Base-by-base conservation (phyloP, 2,888 invertebrate genomes). In the Cosmia pyralina region DNA sequence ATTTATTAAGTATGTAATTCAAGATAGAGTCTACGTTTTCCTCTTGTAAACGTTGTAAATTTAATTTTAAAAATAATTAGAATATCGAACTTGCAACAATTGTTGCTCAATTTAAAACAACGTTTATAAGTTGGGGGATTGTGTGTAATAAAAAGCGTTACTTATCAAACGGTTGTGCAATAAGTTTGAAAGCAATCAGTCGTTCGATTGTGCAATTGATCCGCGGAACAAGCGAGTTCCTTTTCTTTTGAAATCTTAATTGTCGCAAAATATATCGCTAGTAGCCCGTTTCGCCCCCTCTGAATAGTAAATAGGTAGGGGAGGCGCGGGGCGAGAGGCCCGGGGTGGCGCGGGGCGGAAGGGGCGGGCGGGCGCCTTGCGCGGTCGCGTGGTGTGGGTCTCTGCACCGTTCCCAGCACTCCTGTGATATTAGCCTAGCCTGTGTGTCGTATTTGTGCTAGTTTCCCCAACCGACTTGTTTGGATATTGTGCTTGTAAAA, bases 381-480 rank as follows among this genome's bases (percentile, higher is more conserved):
- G 82, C 70, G 79, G 79, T 64, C 78, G 85, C 77, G 88, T 86
- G 79, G 83, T 74, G 85, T 75, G 87, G 87, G 90, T 89, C 89
- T 91, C 90, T 90, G 94, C 93, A 90, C 94, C 94, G 95, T 95
- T 96, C 95, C 95, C 95, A 94, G 96, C 93, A 95, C 95, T 94
- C 93, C 96, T 96, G 96, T 96, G 96, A 96, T 96, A 96, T 96
- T 96, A 96, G 96, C 94, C 95, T 96, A 96, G 95, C 94, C 94
- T 95, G 93, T 94, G 94, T 95, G 94, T 95, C 93, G 96, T 95
- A 94, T 95, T 94, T 94, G 95, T 95, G 95, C 96, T 95, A 95
- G 95, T 94, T 95, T 93, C 90, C 93, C 93, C 92, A 92, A 92
- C 92, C 91, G 88, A 90, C 87, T 92, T 93, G 92, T 95, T 94